These are phyloP conservation scores for Opisthocomus hoazin DNA, from an alignment of 2,113 vertebrate species.

Conservation along the genomic window DNA sequence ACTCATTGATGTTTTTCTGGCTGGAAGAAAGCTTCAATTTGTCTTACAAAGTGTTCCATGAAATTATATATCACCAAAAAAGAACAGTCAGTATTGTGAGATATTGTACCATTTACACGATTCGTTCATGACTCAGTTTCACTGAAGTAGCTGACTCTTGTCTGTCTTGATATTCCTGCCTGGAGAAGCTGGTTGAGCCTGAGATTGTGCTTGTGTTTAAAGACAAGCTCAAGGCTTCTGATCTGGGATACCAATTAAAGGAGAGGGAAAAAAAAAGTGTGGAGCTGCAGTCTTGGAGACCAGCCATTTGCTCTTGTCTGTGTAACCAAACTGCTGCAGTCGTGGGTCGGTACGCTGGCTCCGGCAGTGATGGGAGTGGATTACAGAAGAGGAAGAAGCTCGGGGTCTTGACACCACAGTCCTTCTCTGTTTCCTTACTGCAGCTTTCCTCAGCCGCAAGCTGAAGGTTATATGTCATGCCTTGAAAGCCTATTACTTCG, in stretches of 20 bases:
- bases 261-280: not conserved
- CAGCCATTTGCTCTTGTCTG: not conserved
- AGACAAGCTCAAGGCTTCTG: not conserved
- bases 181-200: not conserved
- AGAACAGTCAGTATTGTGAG: not conserved
- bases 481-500: not conserved
- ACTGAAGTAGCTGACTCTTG: not conserved
- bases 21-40: not conserved
- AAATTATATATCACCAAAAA: not conserved
- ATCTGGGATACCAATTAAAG: not conserved
- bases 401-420: not conserved
- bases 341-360: rapidly evolving
- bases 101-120: not conserved
- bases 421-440: not conserved
- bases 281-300: not conserved
- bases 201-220: not conserved
- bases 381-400: not conserved
- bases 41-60: not conserved
- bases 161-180: not conserved
- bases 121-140: not conserved
- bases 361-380: rapidly evolving
- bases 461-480: not conserved
- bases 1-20: not conserved
- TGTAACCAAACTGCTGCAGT: not conserved
- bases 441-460: not conserved